Base-by-base conservation (phyloP, 2,888 invertebrate genomes). In the Dasysyrphus tricinctus region DNA sequence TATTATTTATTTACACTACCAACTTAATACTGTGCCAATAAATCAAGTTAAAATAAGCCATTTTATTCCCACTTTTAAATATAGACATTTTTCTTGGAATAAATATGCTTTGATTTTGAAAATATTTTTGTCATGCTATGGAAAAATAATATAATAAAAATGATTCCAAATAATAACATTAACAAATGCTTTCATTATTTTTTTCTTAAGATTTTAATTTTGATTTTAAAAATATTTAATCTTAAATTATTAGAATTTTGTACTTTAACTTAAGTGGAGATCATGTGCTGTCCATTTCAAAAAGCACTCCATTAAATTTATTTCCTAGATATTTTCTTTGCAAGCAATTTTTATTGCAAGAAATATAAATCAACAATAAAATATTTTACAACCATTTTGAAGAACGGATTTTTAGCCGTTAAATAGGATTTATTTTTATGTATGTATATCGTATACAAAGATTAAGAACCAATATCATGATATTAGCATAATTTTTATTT, bases 311-410 rank as follows among this genome's bases (percentile, higher is more conserved):
- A 32, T 54, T 14, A 32, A 54, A 0, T 14, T 54, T 32, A 29
- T 54, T n/a, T 32, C 8, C n/a, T n/a, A 16, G 51, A 12, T 5
- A 51, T 51, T 5, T 12, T 24, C 5, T 12, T 54, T 8, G 8
- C 14, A 54, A 54, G 29, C 29, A 8, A 54, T 29, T 54, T 32
- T 54, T 54, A 8, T 32, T 29, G 8, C n/a, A 29, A n/a, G 14
- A 32, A 14, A 54, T n/a, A n/a, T 54, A 54, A 29, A 54, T 54
- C n/a, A 14, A 14, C 29, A 54, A 32, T 54, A 54, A 54, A 54
- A 29, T 14, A n/a, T 54, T 54, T 54, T 32, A 54, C 54, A 54
- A 32, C 54, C 54, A 14, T 54, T 29, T 54, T 14, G 29, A 29
- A 54, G n/a, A 32, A n/a, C 7, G 6, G n/a, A 14, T 29, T 14